Evolutionary conservation across 2,888 invertebrate species (phyloP), one percentile per base, ranked within the genome.

Genomic region (Trichopria drosophilae): DNA sequence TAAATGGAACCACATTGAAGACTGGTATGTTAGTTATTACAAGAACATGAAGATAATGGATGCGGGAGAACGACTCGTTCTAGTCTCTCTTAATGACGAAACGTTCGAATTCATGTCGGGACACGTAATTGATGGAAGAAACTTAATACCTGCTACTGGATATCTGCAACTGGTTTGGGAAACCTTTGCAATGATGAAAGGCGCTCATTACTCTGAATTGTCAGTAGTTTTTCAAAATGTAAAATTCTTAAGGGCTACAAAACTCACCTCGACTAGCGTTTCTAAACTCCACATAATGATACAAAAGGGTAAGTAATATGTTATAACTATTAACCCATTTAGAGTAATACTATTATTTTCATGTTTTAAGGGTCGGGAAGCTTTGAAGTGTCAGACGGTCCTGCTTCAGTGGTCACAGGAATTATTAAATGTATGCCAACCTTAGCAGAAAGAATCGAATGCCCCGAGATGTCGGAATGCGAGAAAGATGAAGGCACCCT

Each of bases 61-160:
- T 31, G 59, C 61, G 18, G 65, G 66, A 5, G 70, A 71, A 54
- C 54, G 66, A 13, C 54, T 59, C n/a, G 53, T 71, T 22, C 53
- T 40, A n/a, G 56, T 73, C 31, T 59, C 65, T 15, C 55, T 70
- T 26, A 63, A 56, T 16, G 76, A 76, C 44, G 72, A 76, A 13
- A 69, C 68, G 40, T 67, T 69, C 45, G 63, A 69, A 31, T 80
- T 75, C 61, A 64, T 81, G 36, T 62, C 69, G 31, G 81, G 79
- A 19, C 84, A 83, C 63, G 70, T 72, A 37, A 80, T 83, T 57
- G 82, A 84, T 68, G 82, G 82, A 1, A 75, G 83, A 37, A 79
- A 81, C 48, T 68, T 84, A 32, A 82, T 79, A 65, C 84, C 84
- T 26, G 83, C 83, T 26, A 82, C 83, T 19, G 81, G 80, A 36